Percentiles rank a stretch among this genome's conserved stretches.
These are phyloP conservation scores for Papilio polyxenes DNA, from an alignment of 1,140 invertebrate species.

Conservation along the genomic window DNA sequence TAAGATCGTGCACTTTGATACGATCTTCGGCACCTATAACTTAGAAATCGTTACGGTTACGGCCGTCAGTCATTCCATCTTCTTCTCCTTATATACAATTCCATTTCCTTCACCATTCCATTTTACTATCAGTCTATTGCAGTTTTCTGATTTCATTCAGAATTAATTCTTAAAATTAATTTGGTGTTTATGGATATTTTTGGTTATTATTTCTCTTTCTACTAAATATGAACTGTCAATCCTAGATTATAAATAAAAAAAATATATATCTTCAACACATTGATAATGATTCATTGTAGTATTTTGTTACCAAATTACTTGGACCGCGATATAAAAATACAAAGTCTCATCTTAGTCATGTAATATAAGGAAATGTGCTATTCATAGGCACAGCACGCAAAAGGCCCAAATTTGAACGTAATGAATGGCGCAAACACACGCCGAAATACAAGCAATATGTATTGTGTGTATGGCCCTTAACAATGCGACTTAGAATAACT, in stretches of 20 bases:
- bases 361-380: constrained; percentile 13
- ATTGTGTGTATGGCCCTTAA: neutral
- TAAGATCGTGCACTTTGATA: neutral
- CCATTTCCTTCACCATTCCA: too few species aligned
- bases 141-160: too few species aligned
- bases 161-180: too few species aligned
- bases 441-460: constrained; percentile 21
- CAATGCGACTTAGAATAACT: neutral
- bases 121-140: too few species aligned
- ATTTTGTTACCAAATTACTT: neutral
- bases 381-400: constrained; percentile 28
- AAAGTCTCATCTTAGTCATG: neutral
- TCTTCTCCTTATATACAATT: neutral
- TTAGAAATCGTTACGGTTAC: neutral
- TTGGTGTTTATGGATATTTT: too few species aligned
- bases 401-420: constrained; percentile 20
- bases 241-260: too few species aligned
- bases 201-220: too few species aligned
- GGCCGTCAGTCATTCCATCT: neutral
- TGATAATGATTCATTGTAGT: neutral
- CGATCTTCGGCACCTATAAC: neutral
- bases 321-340: neutral
- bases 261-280: neutral
- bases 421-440: constrained; percentile 28
- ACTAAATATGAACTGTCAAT: too few species aligned